Percentiles rank a stretch among this genome's conserved stretches.
phyloP scores from a whole-genome alignment of 2,113 vertebrate genomes.

The Xenopus laevis region DNA sequence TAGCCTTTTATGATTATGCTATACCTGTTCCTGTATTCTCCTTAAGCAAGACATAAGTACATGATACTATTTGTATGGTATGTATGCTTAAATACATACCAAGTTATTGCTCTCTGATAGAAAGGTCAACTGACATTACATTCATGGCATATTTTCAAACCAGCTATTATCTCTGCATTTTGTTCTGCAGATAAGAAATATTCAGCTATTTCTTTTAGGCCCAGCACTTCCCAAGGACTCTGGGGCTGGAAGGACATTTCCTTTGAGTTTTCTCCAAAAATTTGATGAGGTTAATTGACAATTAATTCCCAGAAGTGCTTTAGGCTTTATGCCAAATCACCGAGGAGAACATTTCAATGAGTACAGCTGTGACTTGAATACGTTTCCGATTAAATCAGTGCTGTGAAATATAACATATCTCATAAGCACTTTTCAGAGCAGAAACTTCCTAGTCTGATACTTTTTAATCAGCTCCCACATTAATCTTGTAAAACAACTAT shows the following conservation, averaged over 20 bases:
- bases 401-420: slow-evolving; percentile 15
- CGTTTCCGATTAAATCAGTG: slow-evolving; percentile 1
- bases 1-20: too few relatives aligned
- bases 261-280: slow-evolving; percentile 15
- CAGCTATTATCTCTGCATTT: neutral
- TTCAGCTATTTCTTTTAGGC: neutral
- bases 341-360: slow-evolving; percentile 1
- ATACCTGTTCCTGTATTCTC: too few relatives aligned
- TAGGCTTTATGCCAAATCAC: slow-evolving; percentile 7
- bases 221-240: slow-evolving; percentile 2
- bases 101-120: neutral
- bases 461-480: slow-evolving; percentile 3
- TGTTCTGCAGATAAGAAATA: slow-evolving; percentile 24
- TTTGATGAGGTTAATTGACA: slow-evolving; percentile 39
- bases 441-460: slow-evolving; percentile 20
- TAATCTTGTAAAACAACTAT: too few relatives aligned
- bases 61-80: neutral
- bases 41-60: neutral
- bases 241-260: slow-evolving; percentile 5
- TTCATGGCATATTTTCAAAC: neutral
- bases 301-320: slow-evolving; percentile 23
- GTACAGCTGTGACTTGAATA: slow-evolving; percentile 22
- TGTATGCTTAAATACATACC: neutral
- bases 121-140: neutral
- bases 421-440: slow-evolving; percentile 5